Evolutionary conservation across 2,113 vertebrate species (phyloP).

Genomic region (Garra rufa): DNA sequence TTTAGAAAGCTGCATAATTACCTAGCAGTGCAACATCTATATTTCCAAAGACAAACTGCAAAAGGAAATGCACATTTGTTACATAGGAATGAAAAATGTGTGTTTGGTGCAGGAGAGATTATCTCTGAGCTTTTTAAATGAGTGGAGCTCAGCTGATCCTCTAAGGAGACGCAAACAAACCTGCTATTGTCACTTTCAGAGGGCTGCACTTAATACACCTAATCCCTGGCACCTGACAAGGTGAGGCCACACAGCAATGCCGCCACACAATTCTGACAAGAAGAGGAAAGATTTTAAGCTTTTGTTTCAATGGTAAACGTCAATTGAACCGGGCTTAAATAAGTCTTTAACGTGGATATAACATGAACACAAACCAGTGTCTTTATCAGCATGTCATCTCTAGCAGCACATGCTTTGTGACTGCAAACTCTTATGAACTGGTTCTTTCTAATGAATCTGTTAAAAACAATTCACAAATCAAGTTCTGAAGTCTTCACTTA

Average conservation of each 20-base stretch:
- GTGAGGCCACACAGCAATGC: conserved; percentile 42
- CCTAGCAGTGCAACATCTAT: not conserved
- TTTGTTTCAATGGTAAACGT: conserved; percentile 50
- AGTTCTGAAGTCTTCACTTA: too few relatives aligned
- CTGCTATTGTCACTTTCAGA: conserved; percentile 64
- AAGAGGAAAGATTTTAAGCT: conserved; percentile 25
- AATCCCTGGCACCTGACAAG: conserved; percentile 68
- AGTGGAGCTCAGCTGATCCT: conserved; percentile 52
- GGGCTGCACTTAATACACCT: conserved; percentile 61
- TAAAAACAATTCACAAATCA: too few relatives aligned
- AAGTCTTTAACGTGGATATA: not conserved
- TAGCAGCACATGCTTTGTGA: not conserved
- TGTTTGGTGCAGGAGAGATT: not conserved
- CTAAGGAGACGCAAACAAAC: conserved; percentile 63
- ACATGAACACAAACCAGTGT: not conserved
- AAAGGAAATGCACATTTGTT: conserved; percentile 5
- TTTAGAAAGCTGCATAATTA: not conserved
- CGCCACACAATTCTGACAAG: conserved; percentile 44
- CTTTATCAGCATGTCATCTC: not conserved
- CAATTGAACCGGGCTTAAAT: conserved; percentile 39
- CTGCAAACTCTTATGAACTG: not conserved
- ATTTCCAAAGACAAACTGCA: not conserved
- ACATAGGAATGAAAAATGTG: conserved; percentile 11
- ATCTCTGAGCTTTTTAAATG: conserved; percentile 31
- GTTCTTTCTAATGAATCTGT: too few relatives aligned